Conservation (phyloP, 37 sponge, comb jelly and placozoan species). For the Aphrocallistes beatrix region DNA sequence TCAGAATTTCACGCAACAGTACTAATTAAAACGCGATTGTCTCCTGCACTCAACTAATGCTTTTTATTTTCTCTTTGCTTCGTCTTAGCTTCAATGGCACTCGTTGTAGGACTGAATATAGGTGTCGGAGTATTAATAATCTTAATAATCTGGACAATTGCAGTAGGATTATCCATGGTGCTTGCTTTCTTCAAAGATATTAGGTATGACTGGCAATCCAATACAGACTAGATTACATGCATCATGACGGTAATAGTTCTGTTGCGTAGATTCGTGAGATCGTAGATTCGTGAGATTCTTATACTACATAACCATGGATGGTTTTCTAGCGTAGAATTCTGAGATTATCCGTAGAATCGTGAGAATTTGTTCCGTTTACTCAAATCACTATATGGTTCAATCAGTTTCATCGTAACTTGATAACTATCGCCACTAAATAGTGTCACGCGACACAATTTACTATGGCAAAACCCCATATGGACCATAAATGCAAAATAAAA, state of each 20-base stretch:
- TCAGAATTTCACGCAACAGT: too few relatives aligned
- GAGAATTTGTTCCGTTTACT: too few relatives aligned
- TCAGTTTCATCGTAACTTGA: too few relatives aligned
- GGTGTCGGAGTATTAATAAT: conserved; percentile 45
- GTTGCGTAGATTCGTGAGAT: background rate
- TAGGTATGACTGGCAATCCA: conserved; percentile 26
- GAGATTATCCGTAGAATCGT: background rate
- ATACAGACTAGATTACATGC: background rate
- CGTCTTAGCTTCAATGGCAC: conserved; percentile 1
- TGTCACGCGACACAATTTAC: too few relatives aligned
- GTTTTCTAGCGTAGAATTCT: too few relatives aligned
- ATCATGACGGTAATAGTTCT: background rate
- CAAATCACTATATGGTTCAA: too few relatives aligned
- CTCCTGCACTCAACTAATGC: background rate
- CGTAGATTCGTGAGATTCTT: background rate
- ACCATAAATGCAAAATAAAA: too few relatives aligned
- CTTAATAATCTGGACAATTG: conserved; percentile 30
- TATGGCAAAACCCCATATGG: too few relatives aligned
- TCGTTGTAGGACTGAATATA: conserved; percentile 38
- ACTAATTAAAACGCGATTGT: too few relatives aligned
- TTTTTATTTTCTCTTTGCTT: background rate
- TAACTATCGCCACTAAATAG: too few relatives aligned
- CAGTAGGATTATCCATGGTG: conserved; percentile 24
- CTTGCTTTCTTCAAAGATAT: conserved; percentile 41
- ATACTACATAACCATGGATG: background rate